Percentiles rank a stretch among this genome's conserved stretches.
phyloP scores from a whole-genome alignment of 2,888 invertebrate genomes.

The Galeruca laticollis region DNA sequence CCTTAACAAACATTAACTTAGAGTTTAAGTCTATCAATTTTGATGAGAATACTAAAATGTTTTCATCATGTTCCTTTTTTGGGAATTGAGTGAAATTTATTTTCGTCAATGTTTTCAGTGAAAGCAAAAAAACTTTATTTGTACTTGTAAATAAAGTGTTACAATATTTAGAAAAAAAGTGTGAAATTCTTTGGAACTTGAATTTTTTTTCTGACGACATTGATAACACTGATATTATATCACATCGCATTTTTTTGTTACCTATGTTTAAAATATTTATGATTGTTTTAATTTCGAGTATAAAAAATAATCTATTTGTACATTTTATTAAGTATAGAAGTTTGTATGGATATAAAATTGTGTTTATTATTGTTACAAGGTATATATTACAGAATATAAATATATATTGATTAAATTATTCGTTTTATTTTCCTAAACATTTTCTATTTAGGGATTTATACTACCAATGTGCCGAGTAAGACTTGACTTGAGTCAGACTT shows the following conservation, averaged over 20 bases:
- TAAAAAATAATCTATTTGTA: conserved; percentile 53
- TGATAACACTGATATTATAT: conserved; percentile 9
- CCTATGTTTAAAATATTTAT: conserved; percentile 39
- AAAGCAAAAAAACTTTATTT: conserved; percentile 56
- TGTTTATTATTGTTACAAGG: conserved; percentile 55
- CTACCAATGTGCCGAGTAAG: no score
- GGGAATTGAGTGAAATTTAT: conserved; percentile 51
- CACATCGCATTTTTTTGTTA: conserved; percentile 41
- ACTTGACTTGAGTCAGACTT: no score
- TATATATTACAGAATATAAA: conserved; percentile 53
- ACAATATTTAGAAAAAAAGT: neutral
- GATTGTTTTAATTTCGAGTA: conserved; percentile 44
- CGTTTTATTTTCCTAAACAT: neutral
- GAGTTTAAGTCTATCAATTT: no score
- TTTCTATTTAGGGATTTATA: no score
- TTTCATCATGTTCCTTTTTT: conserved; percentile 48
- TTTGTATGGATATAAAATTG: conserved; percentile 54
- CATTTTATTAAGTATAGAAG: conserved; percentile 52
- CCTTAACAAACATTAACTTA: no score
- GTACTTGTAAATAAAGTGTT: conserved; percentile 50
- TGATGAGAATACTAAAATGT: no score
- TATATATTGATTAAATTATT: conserved; percentile 1
- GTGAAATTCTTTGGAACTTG: no score
- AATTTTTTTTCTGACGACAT: no score
- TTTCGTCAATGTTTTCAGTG: conserved; percentile 58